Evolutionary conservation across 1,140 invertebrate species (phyloP).

Genomic region (Pararge aegeria): DNA sequence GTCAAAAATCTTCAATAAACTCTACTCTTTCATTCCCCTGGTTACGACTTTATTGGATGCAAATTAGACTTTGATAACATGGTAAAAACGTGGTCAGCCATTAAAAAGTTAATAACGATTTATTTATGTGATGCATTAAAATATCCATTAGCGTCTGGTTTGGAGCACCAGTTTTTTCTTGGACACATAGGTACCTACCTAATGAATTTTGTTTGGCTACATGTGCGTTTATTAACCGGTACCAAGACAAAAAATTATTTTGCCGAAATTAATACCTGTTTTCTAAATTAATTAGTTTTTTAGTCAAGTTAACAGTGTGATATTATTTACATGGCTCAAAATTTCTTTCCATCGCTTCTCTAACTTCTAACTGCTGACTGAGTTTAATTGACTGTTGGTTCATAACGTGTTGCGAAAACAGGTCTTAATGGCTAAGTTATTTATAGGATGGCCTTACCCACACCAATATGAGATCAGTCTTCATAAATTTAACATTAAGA

Average conservation of each 20-base stretch:
- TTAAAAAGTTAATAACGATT: background rate
- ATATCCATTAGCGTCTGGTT: background rate
- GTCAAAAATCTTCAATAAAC: too few relatives aligned
- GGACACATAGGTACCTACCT: too few relatives aligned
- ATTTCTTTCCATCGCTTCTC: background rate
- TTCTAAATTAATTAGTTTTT: too few relatives aligned
- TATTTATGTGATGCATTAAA: background rate
- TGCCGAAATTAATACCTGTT: too few relatives aligned
- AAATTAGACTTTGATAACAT: background rate
- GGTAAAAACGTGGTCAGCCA: background rate
- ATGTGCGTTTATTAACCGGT: too few relatives aligned
- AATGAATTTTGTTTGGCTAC: too few relatives aligned
- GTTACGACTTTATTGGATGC: background rate
- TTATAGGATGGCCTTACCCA: slow-evolving; percentile 7
- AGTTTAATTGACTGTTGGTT: background rate
- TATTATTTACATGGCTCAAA: too few relatives aligned
- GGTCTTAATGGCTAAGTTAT: slow-evolving; percentile 10
- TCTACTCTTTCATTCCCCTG: background rate
- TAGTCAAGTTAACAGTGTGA: too few relatives aligned
- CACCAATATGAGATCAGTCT: background rate
- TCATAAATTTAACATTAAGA: slow-evolving; percentile 1
- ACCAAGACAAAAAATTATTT: too few relatives aligned
- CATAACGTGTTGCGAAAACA: slow-evolving; percentile 8
- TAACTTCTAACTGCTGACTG: background rate
- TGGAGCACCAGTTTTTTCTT: background rate